Conservation (phyloP, 1,140 invertebrate genomes). For the Zaprionus ghesquierei region DNA sequence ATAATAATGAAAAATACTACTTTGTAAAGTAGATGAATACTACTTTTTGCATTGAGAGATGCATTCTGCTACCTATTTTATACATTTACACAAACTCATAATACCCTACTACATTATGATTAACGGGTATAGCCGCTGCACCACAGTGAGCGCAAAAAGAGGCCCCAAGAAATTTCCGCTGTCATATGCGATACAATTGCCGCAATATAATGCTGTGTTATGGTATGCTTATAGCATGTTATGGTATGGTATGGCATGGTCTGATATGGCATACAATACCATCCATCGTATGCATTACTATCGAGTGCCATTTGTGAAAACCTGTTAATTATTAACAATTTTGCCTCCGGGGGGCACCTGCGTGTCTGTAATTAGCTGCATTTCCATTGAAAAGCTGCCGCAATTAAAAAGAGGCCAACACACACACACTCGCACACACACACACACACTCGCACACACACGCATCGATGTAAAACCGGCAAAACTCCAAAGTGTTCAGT, state of each 20-base stretch:
- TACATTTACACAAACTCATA: too few relatives aligned
- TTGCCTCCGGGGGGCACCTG: conserved; percentile 46
- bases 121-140: neutral
- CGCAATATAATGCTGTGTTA: neutral
- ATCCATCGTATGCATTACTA: conserved; percentile 3
- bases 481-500: conserved; percentile 46
- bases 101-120: neutral
- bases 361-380: conserved; percentile 72
- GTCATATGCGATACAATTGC: conserved; percentile 15
- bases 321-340: conserved; percentile 81
- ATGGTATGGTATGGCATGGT: neutral
- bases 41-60: too few relatives aligned
- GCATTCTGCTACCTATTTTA: too few relatives aligned
- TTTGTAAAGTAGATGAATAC: too few relatives aligned
- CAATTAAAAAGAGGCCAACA: conserved; percentile 66
- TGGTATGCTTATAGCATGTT: neutral
- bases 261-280: neutral
- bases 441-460: conserved; percentile 18
- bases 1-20: too few relatives aligned
- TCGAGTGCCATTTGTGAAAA: conserved; percentile 56
- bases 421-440: conserved; percentile 4
- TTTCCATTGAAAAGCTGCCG: conserved; percentile 73
- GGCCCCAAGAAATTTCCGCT: conserved; percentile 45
- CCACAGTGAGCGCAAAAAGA: neutral
- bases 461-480: conserved; percentile 47